Evolutionary conservation across 1,140 invertebrate species (phyloP).

Genomic region (Platorchestia sp.): DNA sequence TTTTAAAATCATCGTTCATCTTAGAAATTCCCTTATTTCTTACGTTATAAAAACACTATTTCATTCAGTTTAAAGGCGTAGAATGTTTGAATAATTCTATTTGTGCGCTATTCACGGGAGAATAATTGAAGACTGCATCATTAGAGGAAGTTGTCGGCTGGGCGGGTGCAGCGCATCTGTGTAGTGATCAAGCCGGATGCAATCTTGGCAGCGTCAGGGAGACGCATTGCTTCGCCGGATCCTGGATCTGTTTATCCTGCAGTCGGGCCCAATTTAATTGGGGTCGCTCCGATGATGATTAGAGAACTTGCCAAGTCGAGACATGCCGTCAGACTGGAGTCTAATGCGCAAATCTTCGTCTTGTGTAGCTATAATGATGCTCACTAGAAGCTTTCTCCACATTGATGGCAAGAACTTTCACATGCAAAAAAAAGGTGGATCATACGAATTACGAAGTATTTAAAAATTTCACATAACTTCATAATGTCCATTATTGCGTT

Average conservation of each 20-base stretch:
- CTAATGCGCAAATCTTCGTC: slow-evolving; percentile 1
- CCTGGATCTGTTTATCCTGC: slow-evolving; percentile 43
- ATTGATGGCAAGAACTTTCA: not conserved
- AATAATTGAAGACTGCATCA: not conserved
- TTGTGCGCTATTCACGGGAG: not conserved
- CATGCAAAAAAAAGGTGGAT: not conserved
- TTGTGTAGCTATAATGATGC: not conserved
- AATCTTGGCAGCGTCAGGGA: not conserved
- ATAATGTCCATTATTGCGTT: not conserved
- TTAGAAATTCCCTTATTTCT: too few species aligned
- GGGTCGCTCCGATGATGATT: slow-evolving; percentile 37
- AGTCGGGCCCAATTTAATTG: slow-evolving; percentile 38
- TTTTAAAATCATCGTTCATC: too few species aligned
- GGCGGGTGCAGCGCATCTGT: not conserved
- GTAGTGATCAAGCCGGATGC: slow-evolving; percentile 26
- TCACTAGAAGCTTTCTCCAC: not conserved
- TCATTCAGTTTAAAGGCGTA: too few species aligned
- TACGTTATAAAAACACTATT: too few species aligned
- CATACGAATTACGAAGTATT: not conserved
- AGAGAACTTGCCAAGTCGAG: slow-evolving; percentile 45
- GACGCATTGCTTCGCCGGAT: slow-evolving; percentile 24
- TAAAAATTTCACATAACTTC: not conserved
- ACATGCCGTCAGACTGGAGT: not conserved
- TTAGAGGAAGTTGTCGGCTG: not conserved
- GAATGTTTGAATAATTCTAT: too few species aligned